A percentile compares a stretch with the other conserved stretches of the same genome.
phyloP scores from a whole-genome alignment of 2,888 invertebrate genomes.

The Tromatobia lineatoria region DNA sequence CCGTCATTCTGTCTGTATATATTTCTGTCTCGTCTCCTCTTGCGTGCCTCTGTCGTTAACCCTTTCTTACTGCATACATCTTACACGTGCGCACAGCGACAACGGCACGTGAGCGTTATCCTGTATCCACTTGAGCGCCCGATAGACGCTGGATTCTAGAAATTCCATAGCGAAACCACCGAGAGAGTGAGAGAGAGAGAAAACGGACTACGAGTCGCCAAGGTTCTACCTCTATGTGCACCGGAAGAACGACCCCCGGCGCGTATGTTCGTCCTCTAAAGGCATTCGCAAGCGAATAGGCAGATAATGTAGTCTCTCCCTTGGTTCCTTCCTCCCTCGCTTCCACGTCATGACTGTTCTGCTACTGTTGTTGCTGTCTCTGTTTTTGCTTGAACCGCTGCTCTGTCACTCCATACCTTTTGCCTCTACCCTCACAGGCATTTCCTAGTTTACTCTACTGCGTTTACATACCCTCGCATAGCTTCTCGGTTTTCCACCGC shows the following conservation, averaged over 20 bases:
- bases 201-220: slow-evolving; percentile 62
- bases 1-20: slow-evolving; percentile 29
- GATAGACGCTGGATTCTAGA: slow-evolving; percentile 55
- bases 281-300: slow-evolving; percentile 49
- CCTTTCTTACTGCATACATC: slow-evolving; percentile 35
- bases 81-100: slow-evolving; percentile 24
- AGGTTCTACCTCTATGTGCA: slow-evolving; percentile 61
- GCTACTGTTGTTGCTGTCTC: not conserved
- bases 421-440: slow-evolving; percentile 6
- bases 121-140: slow-evolving; percentile 47
- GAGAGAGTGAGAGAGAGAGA: slow-evolving; percentile 22
- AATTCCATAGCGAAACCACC: slow-evolving; percentile 54
- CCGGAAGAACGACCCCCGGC: slow-evolving; percentile 42
- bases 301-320: slow-evolving; percentile 38
- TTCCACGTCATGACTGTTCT: slow-evolving; percentile 55
- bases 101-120: slow-evolving; percentile 55
- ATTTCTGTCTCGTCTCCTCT: slow-evolving; percentile 13
- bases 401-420: slow-evolving; percentile 7
- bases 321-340: slow-evolving; percentile 45
- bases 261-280: slow-evolving; percentile 44
- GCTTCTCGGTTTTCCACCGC: slow-evolving; percentile 11
- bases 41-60: slow-evolving; percentile 1
- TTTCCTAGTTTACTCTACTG: slow-evolving; percentile 35
- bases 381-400: not conserved
- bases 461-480: not conserved